Evolutionary conservation across 2,113 vertebrate species (phyloP).

Genomic region (Asarcornis scutulata): DNA sequence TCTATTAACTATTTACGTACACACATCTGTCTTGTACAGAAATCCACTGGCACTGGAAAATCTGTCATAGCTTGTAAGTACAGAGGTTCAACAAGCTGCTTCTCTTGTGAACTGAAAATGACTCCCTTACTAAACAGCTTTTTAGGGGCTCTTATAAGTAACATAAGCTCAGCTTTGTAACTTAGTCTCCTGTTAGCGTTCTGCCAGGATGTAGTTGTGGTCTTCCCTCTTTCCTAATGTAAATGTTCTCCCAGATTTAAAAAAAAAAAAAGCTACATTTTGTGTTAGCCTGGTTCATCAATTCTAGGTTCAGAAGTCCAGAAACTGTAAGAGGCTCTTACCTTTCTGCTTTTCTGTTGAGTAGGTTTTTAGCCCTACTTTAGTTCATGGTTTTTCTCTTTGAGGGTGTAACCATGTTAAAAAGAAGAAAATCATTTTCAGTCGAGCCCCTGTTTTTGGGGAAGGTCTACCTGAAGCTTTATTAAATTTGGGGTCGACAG

Average conservation of each 20-base stretch:
- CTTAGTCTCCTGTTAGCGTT: not conserved
- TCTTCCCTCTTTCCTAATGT: not conserved
- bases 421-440: not conserved
- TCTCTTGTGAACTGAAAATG: not conserved
- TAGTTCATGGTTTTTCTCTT: not conserved
- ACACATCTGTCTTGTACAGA: not conserved
- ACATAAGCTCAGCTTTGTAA: not conserved
- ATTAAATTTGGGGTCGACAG: not conserved
- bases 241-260: not conserved
- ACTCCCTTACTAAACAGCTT: not conserved
- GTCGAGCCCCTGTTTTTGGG: not conserved
- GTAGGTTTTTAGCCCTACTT: not conserved
- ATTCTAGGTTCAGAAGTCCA: not conserved
- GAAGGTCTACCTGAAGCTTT: not conserved
- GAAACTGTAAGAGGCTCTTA: not conserved
- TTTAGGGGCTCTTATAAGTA: not conserved
- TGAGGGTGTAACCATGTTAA: not conserved
- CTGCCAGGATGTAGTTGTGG: not conserved
- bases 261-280: not conserved
- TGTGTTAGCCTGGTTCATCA: not conserved
- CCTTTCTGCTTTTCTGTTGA: not conserved
- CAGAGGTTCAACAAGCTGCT: not conserved
- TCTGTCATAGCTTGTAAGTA: not conserved
- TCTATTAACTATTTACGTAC: constrained; percentile 39
- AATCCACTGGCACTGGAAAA: not conserved